phyloP scores from a whole-genome alignment of 2,113 vertebrate species.

The Syngnathus floridae region DNA sequence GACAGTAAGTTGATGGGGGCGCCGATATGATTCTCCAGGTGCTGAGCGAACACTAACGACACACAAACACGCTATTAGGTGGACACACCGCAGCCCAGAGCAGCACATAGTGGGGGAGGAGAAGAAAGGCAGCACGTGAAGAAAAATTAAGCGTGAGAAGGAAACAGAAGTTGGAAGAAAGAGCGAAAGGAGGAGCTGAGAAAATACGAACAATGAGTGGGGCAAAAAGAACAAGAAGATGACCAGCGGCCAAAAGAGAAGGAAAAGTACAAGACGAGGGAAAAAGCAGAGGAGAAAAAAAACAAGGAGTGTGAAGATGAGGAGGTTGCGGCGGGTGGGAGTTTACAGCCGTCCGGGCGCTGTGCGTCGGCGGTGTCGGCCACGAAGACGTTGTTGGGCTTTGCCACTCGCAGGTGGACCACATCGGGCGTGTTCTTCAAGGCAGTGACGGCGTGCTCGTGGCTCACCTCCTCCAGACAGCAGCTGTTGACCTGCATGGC shows the following conservation, averaged over 20 bases:
- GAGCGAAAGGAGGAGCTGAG: not conserved
- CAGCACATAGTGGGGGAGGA: not conserved
- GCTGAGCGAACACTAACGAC: constrained; percentile 81
- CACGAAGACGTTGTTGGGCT: constrained; percentile 94
- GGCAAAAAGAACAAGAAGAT: not conserved
- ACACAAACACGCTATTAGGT: too few species aligned
- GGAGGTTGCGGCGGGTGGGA: constrained; percentile 43
- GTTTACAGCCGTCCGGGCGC: constrained; percentile 4
- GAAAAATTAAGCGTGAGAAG: not conserved
- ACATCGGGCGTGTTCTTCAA: constrained; percentile 98
- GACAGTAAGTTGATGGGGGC: constrained; percentile 75
- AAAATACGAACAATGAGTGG: not conserved
- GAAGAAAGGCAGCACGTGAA: too few species aligned
- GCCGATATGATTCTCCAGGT: constrained; percentile 89
- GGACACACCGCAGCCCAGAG: not conserved
- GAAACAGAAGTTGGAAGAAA: not conserved
- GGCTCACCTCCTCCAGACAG: constrained; percentile 94
- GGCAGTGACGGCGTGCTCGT: constrained; percentile 96
- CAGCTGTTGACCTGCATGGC: constrained; percentile 82
- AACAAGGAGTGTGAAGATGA: too few species aligned
- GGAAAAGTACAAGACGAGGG: not conserved
- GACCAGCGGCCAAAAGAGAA: not conserved
- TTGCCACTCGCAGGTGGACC: constrained; percentile 94
- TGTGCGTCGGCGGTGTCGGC: constrained; percentile 75
- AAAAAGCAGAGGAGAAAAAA: not conserved